phyloP scores from a whole-genome alignment of 2,113 vertebrate genomes.

The Caranx ignobilis region DNA sequence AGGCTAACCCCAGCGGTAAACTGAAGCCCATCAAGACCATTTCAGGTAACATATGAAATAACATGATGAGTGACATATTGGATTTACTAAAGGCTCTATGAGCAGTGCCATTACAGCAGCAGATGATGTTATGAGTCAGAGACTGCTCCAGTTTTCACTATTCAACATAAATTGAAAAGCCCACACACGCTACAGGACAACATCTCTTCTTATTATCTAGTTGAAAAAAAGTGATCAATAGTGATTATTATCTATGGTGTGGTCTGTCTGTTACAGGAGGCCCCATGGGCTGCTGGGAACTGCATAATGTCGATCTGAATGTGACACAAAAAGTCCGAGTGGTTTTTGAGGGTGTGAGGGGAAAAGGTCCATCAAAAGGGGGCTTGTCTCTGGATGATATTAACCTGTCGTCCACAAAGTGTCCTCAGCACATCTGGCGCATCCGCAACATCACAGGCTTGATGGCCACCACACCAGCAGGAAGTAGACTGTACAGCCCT shows the following conservation, averaged over 20 bases:
- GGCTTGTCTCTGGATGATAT: slow-evolving; percentile 93
- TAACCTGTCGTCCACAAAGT: slow-evolving; percentile 89
- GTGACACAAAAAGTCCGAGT: slow-evolving; percentile 85
- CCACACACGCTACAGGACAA: not conserved
- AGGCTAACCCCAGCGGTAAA: slow-evolving; percentile 60
- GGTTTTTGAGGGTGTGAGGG: slow-evolving; percentile 85
- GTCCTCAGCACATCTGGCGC: slow-evolving; percentile 89
- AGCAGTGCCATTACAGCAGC: not conserved
- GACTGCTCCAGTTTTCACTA: not conserved
- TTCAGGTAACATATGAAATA: slow-evolving; percentile 78
- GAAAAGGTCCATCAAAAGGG: slow-evolving; percentile 77
- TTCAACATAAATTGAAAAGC: not conserved
- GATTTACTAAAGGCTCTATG: not conserved
- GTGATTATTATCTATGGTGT: not conserved
- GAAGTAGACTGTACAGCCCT: slow-evolving; percentile 81
- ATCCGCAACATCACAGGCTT: slow-evolving; percentile 86
- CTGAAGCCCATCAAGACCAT: slow-evolving; percentile 82
- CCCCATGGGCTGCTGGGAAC: slow-evolving; percentile 84
- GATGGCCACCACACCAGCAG: slow-evolving; percentile 73
- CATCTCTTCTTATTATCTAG: not conserved
- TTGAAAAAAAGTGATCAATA: not conserved
- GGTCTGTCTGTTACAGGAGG: slow-evolving; percentile 49
- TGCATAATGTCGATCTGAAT: slow-evolving; percentile 85
- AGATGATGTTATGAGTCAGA: not conserved
- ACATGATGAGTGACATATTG: too few species aligned